Percentiles rank a stretch among this genome's conserved stretches.
Conservation (phyloP, 2,888 invertebrate species). For the Coenonympha glycerion region DNA sequence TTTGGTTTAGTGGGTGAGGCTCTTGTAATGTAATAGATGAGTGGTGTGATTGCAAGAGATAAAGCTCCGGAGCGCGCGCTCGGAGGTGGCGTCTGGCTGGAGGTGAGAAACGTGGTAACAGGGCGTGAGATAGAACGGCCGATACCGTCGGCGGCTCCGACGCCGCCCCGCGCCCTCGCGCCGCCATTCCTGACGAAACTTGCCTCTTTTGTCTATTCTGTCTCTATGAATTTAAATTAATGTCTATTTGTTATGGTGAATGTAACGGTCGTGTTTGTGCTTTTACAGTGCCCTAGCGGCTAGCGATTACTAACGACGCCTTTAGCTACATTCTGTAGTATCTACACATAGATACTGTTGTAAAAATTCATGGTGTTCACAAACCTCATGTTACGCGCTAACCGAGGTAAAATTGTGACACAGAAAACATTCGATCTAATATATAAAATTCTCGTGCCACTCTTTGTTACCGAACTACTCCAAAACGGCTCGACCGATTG, state of each 20-base stretch:
- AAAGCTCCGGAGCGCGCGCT: conserved; percentile 47
- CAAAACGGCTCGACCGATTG: too few species aligned
- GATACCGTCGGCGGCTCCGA: conserved; percentile 48
- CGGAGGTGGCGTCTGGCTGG: conserved; percentile 57
- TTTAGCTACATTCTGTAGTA: not conserved
- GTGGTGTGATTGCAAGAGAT: conserved; percentile 59
- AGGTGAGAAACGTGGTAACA: conserved; percentile 72
- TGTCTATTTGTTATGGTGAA: conserved; percentile 7
- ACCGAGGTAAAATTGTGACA: too few species aligned
- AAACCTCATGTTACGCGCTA: too few species aligned
- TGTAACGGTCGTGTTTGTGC: conserved; percentile 3
- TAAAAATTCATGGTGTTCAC: too few species aligned
- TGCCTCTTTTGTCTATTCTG: conserved; percentile 15
- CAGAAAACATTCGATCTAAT: too few species aligned
- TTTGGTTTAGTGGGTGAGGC: conserved; percentile 60
- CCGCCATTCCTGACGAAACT: conserved; percentile 22
- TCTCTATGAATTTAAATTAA: conserved; percentile 11
- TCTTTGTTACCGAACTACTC: too few species aligned
- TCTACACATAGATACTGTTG: too few species aligned
- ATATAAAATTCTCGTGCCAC: too few species aligned
- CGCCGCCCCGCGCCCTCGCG: conserved; percentile 24
- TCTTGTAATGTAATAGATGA: conserved; percentile 63
- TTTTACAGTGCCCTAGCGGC: not conserved
- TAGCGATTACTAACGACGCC: not conserved
- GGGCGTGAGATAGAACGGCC: conserved; percentile 63